Evolutionary conservation across 1,140 invertebrate species (phyloP), one percentile per base, ranked within the genome.

Genomic region (Tetramorium simillimum): DNA sequence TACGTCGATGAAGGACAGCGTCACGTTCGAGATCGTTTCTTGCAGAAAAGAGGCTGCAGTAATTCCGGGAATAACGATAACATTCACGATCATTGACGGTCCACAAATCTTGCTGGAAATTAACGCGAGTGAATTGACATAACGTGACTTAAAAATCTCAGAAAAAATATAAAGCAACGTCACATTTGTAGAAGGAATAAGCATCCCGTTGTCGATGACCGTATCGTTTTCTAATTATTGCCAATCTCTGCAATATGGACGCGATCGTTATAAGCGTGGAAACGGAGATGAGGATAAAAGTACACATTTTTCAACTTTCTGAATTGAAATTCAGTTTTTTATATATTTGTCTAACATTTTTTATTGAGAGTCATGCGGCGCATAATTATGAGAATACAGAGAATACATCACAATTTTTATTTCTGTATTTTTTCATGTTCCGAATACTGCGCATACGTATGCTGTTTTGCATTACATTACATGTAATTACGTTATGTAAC

Each of bases 21-120:
- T 86, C 60, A 69, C 49, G 33, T 40, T 24, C 58, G 37, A 56
- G 76, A 67, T 80, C 76, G 40, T 58, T 81, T 80, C 60, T 46
- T 12, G 76, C 37, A 65, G 58, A 85, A 88, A 60, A 53, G 49
- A 72, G 51, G n/a, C 72, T 60, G 46, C 58, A 51, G 9, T n/a
- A 12, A n/a, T 88, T 88, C 84, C 21, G 16, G 12, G 75, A 80
- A 88, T 40, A 67, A 46, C 49, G 73, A 73, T 86, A 88, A 80
- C 67, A 69, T 73, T 72, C 49, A 72, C 24, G 37, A 69, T 7
- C 21, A 21, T 4, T 65, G 14, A 67, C 7, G 16, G 12, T 14
- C 24, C 7, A 46, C 65, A 72, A 86, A 80, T 46, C 43, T 73
- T 46, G 56, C 28, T 16, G 37, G 10, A 86, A 76, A 85, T 88